Evolutionary conservation across 1,140 invertebrate genomes (phyloP).

Genomic region (Drosophila santomea): DNA sequence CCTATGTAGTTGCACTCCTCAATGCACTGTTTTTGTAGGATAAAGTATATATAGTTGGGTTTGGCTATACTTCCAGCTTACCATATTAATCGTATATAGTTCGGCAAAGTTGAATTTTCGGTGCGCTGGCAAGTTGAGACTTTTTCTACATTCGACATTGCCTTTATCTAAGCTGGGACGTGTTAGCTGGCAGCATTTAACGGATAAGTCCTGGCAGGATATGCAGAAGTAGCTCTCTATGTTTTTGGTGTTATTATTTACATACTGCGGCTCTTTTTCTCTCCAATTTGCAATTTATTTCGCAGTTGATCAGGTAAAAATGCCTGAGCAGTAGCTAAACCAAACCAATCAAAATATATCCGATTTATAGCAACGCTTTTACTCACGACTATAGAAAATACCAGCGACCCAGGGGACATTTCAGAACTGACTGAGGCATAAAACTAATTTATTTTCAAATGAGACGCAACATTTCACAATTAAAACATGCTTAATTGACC

Average conservation of each 20-base stretch:
- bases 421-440: not conserved
- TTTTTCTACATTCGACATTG: conserved; percentile 37
- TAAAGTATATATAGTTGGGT: not conserved
- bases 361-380: not conserved
- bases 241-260: not conserved
- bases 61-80: conserved; percentile 10
- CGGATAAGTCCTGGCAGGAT: conserved; percentile 37
- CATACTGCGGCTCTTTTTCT: conserved; percentile 57
- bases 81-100: conserved; percentile 66
- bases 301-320: conserved; percentile 1
- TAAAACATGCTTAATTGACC: conserved; percentile 50
- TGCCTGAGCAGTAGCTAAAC: conserved; percentile 22
- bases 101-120: conserved; percentile 49
- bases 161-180: conserved; percentile 55
- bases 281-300: conserved; percentile 35
- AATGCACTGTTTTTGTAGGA: conserved; percentile 48
- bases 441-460: not conserved
- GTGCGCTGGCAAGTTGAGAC: conserved; percentile 37
- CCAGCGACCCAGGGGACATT: conserved; percentile 12
- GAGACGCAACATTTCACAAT: conserved; percentile 41
- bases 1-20: conserved; percentile 66
- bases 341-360: not conserved
- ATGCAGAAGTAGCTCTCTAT: not conserved
- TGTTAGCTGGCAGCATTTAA: conserved; percentile 57
- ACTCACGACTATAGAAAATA: conserved; percentile 4